These are phyloP conservation scores for Cheilosia vernalis DNA, from an alignment of 2,888 invertebrate genomes.

Conservation along the genomic window DNA sequence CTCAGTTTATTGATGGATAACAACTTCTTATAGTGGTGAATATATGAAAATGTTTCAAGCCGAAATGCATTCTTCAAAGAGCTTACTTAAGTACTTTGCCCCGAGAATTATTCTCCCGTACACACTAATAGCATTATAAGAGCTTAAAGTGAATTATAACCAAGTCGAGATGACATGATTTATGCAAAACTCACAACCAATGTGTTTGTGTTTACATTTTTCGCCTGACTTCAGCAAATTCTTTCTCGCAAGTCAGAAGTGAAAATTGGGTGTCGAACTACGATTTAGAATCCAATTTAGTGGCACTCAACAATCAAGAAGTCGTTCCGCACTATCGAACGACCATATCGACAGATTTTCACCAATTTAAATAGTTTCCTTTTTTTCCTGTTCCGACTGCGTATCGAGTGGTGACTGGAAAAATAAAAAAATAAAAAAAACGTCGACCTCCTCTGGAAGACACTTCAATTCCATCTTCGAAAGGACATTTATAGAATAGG, in stretches of 20 bases:
- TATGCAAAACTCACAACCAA: background rate
- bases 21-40: too few species aligned
- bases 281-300: conserved; percentile 13
- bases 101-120: background rate
- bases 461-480: background rate
- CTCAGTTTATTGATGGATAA: too few species aligned
- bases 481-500: background rate
- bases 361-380: conserved; percentile 10
- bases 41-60: too few species aligned
- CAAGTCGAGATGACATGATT: background rate
- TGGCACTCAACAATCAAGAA: background rate
- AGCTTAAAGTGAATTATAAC: conserved; percentile 8
- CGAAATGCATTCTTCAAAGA: conserved; percentile 7
- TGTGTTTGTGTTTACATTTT: background rate
- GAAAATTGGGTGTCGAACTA: conserved; percentile 7
- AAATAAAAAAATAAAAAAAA: background rate
- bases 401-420: background rate
- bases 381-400: background rate
- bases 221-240: background rate
- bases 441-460: background rate
- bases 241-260: background rate
- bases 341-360: background rate
- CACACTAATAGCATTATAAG: background rate
- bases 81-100: background rate
- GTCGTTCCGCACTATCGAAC: background rate